Evolutionary conservation across 2,797 vertebrate genomes (phyloP).

Genomic region (Hoplostethus mediterraneus): DNA sequence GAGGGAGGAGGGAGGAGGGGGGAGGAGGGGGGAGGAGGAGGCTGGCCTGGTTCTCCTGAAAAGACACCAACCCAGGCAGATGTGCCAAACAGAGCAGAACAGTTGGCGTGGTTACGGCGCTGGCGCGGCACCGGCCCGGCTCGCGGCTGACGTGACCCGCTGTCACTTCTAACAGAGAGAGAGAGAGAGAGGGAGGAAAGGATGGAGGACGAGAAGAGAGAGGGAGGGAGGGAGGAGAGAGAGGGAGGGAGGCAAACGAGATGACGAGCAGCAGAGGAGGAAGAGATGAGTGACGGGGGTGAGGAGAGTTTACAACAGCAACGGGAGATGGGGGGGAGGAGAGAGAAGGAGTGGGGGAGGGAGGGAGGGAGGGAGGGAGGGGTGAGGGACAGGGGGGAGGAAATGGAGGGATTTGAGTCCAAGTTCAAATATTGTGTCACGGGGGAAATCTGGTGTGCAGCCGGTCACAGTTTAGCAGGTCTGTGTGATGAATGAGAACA

Average conservation of each 20-base stretch:
- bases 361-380: no score
- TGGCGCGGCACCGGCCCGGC: slow-evolving; percentile 10
- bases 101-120: slow-evolving; percentile 40
- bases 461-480: no score
- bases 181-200: slow-evolving; percentile 1
- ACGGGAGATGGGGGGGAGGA: not conserved
- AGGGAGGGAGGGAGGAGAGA: not conserved
- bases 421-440: no score
- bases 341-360: slow-evolving; percentile 1
- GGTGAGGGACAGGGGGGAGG: no score
- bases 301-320: slow-evolving; percentile 20
- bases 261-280: slow-evolving; percentile 27
- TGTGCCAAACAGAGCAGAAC: slow-evolving; percentile 79
- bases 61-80: slow-evolving; percentile 64
- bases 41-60: slow-evolving; percentile 24
- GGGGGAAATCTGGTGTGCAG: no score
- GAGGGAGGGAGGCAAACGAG: slow-evolving; percentile 15
- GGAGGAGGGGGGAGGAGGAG: slow-evolving; percentile 23
- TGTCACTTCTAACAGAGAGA: slow-evolving; percentile 43
- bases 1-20: slow-evolving; percentile 37
- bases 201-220: not conserved
- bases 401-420: no score
- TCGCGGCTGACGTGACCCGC: slow-evolving; percentile 57
- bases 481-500: no score
- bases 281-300: slow-evolving; percentile 31